Evolutionary conservation across 2,797 vertebrate species (phyloP).

Genomic region (Zalophus californianus): DNA sequence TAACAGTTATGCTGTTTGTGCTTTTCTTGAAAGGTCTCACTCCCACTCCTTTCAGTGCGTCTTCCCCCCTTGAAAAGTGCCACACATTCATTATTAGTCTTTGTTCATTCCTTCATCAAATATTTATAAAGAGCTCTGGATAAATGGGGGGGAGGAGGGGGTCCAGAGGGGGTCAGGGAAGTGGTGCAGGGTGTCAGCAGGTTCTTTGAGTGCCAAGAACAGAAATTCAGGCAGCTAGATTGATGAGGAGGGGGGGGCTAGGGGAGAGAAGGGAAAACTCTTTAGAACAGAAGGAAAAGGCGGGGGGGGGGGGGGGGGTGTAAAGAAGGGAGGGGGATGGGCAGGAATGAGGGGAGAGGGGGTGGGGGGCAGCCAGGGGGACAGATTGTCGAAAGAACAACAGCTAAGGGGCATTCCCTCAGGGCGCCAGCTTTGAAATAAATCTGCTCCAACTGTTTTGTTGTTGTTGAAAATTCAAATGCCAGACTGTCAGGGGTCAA

Average conservation of each 20-base stretch:
- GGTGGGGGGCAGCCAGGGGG: rapidly evolving
- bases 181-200: not conserved
- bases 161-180: not conserved
- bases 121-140: not conserved
- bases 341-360: rapidly evolving
- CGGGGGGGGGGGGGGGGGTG: rapidly evolving
- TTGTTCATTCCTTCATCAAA: too few species aligned
- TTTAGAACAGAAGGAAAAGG: not conserved
- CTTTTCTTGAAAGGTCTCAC: rapidly evolving
- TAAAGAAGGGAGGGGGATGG: rapidly evolving
- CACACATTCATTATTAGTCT: not conserved
- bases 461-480: not conserved
- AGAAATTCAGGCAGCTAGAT: rapidly evolving
- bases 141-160: rapidly evolving
- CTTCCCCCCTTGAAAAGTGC: too few species aligned
- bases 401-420: not conserved
- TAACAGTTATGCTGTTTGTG: rapidly evolving
- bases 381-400: too few species aligned
- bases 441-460: not conserved
- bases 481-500: not conserved
- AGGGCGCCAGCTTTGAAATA: not conserved
- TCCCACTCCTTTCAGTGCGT: rapidly evolving
- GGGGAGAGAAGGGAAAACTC: not conserved
- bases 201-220: not conserved
- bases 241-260: not conserved